Conservation (phyloP, 2,797 vertebrate species). For the Taenioides sp. region DNA sequence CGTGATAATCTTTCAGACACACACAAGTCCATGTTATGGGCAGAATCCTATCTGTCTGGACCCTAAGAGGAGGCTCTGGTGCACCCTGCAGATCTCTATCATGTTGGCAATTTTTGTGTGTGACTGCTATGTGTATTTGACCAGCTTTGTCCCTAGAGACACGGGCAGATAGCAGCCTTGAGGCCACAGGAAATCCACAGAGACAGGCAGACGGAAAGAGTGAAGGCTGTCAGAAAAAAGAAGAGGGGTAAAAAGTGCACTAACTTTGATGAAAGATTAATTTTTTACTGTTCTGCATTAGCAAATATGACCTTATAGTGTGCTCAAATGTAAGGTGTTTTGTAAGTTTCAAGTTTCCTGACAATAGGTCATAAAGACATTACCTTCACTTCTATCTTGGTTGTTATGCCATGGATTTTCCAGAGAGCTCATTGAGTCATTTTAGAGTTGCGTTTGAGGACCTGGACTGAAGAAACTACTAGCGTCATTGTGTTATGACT, state of each 20-base stretch:
- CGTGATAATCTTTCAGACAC: slow-evolving; percentile 42
- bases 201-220: slow-evolving; percentile 79
- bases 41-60: slow-evolving; percentile 69
- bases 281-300: slow-evolving; percentile 33
- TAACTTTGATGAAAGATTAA: slow-evolving; percentile 4
- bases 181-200: slow-evolving; percentile 81
- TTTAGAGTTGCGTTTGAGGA: slow-evolving; percentile 14
- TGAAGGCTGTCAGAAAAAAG: slow-evolving; percentile 70
- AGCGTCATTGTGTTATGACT: slow-evolving; percentile 36
- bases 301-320: slow-evolving; percentile 35
- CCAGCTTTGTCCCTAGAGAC: slow-evolving; percentile 55
- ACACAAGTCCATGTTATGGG: slow-evolving; percentile 52
- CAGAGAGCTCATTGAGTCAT: slow-evolving; percentile 27
- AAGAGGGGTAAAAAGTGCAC: slow-evolving; percentile 23
- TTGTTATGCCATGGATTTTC: slow-evolving; percentile 8
- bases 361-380: slow-evolving; percentile 1
- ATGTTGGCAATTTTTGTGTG: slow-evolving; percentile 43
- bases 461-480: slow-evolving; percentile 21
- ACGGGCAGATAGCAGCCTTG: slow-evolving; percentile 61
- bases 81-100: slow-evolving; percentile 75
- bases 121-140: slow-evolving; percentile 37
- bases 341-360: slow-evolving; percentile 1
- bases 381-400: slow-evolving; percentile 9
- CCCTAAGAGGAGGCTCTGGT: slow-evolving; percentile 67
- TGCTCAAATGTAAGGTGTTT: slow-evolving; percentile 12